These are phyloP conservation scores for Drosophila ananassae DNA, from an alignment of 1,140 invertebrate genomes.

Conservation along the genomic window DNA sequence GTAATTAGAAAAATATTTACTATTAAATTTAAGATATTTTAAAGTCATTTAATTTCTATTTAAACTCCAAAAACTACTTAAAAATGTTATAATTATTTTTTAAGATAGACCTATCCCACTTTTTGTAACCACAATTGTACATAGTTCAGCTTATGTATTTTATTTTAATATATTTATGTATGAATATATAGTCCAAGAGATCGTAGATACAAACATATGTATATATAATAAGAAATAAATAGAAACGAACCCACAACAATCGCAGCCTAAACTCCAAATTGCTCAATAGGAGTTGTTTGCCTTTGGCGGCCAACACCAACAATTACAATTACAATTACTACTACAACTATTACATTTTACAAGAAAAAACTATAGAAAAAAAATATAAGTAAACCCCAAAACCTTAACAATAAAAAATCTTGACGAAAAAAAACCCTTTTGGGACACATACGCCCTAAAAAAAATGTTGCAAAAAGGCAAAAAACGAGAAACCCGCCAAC, in stretches of 20 bases:
- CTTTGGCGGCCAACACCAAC: constrained; percentile 30
- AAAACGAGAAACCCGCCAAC: constrained; percentile 15
- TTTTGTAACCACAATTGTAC: background rate
- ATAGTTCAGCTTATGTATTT: background rate
- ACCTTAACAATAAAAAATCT: constrained; percentile 5
- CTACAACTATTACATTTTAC: constrained; percentile 4
- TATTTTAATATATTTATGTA: background rate
- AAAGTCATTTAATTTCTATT: no score
- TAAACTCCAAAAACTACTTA: background rate
- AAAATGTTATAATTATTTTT: background rate
- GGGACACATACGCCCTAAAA: constrained; percentile 39
- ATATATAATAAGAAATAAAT: constrained; percentile 9
- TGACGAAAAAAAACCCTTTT: background rate
- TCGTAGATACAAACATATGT: background rate
- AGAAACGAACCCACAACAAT: constrained; percentile 38
- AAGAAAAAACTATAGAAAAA: background rate
- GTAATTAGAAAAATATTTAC: no score
- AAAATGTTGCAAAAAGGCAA: constrained; percentile 10
- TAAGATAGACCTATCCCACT: background rate
- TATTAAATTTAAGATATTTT: no score
- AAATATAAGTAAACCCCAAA: background rate
- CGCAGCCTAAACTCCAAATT: constrained; percentile 46
- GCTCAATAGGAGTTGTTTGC: constrained; percentile 41
- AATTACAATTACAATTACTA: constrained; percentile 6
- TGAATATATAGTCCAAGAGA: background rate